Percentiles rank a stretch among this genome's conserved stretches.
These are phyloP conservation scores for Phrixothrix hirtus DNA, from an alignment of 2,888 invertebrate genomes.

Conservation along the genomic window DNA sequence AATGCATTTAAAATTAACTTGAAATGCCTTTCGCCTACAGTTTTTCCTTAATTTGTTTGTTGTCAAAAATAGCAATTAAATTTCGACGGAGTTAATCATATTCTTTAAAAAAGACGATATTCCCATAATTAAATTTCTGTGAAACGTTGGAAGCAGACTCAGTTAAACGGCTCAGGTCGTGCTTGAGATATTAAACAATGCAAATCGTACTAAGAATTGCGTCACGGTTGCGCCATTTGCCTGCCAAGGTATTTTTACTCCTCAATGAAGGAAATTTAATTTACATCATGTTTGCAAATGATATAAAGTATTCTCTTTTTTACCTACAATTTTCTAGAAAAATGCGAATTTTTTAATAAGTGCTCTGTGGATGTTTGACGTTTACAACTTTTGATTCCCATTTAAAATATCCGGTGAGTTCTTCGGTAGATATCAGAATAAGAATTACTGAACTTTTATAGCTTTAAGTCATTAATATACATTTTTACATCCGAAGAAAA, in stretches of 20 bases:
- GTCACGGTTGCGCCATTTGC: constrained; percentile 31
- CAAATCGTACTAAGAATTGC: constrained; percentile 31
- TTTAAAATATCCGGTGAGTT: no score
- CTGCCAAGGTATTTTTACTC: constrained; percentile 28
- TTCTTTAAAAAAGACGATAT: constrained; percentile 29
- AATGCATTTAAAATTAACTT: background rate
- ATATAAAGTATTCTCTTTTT: constrained; percentile 22
- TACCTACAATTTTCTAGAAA: background rate
- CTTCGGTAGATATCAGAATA: no score
- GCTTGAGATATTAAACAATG: constrained; percentile 32
- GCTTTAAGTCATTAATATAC: no score
- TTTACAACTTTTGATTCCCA: background rate
- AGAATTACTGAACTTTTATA: no score
- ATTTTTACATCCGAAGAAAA: no score
- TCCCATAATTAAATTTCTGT: constrained; percentile 32
- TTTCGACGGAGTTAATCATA: constrained; percentile 17
- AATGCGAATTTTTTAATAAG: background rate
- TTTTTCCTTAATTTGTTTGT: constrained; percentile 29
- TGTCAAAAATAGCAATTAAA: constrained; percentile 30
- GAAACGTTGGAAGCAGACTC: constrained; percentile 29
- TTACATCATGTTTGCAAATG: constrained; percentile 29
- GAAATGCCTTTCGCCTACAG: background rate
- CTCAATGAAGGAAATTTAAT: constrained; percentile 30
- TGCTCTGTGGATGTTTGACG: background rate
- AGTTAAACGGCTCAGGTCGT: constrained; percentile 29